These are phyloP conservation scores for Tenthredo distinguenda DNA, from an alignment of 2,888 invertebrate genomes.

Conservation along the genomic window DNA sequence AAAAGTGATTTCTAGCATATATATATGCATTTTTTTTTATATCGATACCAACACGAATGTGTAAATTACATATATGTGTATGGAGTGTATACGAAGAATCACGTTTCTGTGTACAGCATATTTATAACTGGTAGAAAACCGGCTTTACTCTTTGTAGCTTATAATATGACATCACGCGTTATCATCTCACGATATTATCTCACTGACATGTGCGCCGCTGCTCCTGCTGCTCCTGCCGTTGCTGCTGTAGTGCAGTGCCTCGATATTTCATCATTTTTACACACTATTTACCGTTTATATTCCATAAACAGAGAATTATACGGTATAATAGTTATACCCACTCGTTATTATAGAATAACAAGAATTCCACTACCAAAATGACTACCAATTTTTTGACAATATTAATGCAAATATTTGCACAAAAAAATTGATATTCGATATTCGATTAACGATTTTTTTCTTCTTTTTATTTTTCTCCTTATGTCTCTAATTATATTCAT, in stretches of 20 bases:
- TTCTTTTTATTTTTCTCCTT: too few species aligned
- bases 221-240: too few species aligned
- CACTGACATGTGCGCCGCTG: background rate
- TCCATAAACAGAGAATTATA: background rate
- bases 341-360: background rate
- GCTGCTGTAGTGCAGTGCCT: background rate
- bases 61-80: background rate
- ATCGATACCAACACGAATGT: background rate
- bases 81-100: background rate
- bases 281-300: background rate
- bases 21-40: background rate
- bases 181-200: constrained; percentile 29
- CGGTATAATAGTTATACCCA: background rate
- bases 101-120: background rate
- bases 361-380: background rate
- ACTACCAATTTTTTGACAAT: background rate
- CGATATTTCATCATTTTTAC: background rate
- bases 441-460: too few species aligned
- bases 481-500: too few species aligned
- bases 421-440: too few species aligned
- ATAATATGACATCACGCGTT: constrained; percentile 31
- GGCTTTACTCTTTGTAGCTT: constrained; percentile 17
- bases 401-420: too few species aligned
- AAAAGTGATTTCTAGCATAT: background rate
- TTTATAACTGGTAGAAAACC: constrained; percentile 1